phyloP scores from a whole-genome alignment of 2,888 invertebrate species.

The Nemotelus nigrinus region DNA sequence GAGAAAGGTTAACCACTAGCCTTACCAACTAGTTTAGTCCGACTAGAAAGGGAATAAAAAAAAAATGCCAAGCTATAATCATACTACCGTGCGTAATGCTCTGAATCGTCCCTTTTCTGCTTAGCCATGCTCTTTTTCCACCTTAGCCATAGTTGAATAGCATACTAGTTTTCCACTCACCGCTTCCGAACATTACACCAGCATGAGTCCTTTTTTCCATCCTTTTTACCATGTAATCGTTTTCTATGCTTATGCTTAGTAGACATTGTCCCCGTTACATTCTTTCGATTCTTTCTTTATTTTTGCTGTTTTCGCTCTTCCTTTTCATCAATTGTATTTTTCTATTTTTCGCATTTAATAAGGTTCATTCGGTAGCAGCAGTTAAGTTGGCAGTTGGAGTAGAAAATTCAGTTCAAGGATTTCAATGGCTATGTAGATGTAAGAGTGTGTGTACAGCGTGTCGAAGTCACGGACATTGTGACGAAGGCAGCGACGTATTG shows the following conservation, averaged over 20 bases:
- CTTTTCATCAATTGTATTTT: background rate
- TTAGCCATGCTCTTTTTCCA: background rate
- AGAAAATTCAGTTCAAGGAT: no score
- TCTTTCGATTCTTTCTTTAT: background rate
- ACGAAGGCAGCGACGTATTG: no score
- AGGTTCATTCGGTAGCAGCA: background rate
- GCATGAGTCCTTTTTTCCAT: background rate
- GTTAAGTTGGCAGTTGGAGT: no score
- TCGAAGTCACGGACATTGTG: no score
- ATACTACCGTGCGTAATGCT: background rate
- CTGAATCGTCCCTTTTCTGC: background rate
- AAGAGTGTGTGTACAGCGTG: no score
- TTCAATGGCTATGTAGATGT: no score
- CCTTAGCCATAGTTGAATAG: background rate
- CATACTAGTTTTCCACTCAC: background rate
- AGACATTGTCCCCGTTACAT: no score
- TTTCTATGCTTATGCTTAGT: background rate
- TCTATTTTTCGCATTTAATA: background rate
- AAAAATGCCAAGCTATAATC: background rate
- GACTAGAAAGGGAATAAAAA: background rate
- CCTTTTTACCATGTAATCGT: background rate
- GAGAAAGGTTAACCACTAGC: no score
- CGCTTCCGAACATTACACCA: background rate
- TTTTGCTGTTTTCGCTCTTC: background rate
- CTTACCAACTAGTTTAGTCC: no score